Evolutionary conservation across 1,140 invertebrate genomes (phyloP).

Genomic region (Lerema accius): DNA sequence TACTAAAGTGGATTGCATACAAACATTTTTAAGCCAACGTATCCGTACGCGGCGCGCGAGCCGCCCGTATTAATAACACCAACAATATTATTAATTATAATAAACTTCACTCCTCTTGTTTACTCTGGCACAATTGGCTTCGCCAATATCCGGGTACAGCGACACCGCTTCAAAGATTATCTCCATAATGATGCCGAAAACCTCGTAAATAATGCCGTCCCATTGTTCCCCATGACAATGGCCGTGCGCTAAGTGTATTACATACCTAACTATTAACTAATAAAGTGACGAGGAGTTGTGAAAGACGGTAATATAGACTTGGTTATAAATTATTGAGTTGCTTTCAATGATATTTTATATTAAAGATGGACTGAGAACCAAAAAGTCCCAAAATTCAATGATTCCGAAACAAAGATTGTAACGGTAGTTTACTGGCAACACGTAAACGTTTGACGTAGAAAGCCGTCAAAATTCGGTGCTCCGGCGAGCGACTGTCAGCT

Average conservation of each 20-base stretch:
- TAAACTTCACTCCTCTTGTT: conserved; percentile 25
- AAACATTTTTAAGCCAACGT: not conserved
- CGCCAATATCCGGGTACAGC: conserved; percentile 24
- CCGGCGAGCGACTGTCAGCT: not conserved
- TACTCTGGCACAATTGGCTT: conserved; percentile 16
- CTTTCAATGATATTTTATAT: no score
- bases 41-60: not conserved
- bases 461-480: not conserved
- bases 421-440: not conserved
- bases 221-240: conserved; percentile 52
- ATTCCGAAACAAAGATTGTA: not conserved
- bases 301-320: conserved; percentile 4
- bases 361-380: no score
- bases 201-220: conserved; percentile 45
- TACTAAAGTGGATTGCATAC: no score
- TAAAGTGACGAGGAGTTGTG: conserved; percentile 7
- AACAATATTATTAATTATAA: conserved; percentile 16
- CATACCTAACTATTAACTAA: conserved; percentile 31
- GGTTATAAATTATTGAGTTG: no score
- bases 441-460: not conserved
- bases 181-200: conserved; percentile 42
- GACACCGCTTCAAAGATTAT: conserved; percentile 40
- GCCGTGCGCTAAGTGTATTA: conserved; percentile 30
- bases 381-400: not conserved
- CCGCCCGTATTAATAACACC: not conserved